Base-by-base conservation (phyloP, 2,797 vertebrate genomes). In the Dendrocincla fuliginosa region DNA sequence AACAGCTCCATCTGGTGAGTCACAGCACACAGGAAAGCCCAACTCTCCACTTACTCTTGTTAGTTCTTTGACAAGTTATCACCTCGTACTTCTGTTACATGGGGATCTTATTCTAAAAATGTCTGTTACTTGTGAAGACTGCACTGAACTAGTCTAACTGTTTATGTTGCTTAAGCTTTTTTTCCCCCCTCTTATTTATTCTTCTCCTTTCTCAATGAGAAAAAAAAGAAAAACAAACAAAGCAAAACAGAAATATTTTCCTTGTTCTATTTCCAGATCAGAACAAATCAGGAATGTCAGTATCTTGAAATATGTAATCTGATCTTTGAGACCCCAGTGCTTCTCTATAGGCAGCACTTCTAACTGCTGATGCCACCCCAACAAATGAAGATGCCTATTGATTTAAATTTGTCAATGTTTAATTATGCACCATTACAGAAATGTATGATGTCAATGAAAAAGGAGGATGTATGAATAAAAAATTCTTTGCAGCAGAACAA, bases 391-490 rank as follows among this genome's bases (percentile, higher is more conserved):
- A 82, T 73, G 30, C 96, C 95, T 95, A 97, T 95, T 94, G 96
- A 95, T 88, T 86, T 70, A 61, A 53, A 63, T 89, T 92, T 94
- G 87, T 96, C 95, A 89, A 86, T 88, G 90, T 94, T 94, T 94
- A 97, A 97, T 96, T 98, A 96, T 94, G 86, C 50, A 80, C 74
- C 70, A 74, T 95, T 63, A 83, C 65, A 79, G 65, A 97, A 97
- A 95, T 93, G 82, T 79, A 95, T 61, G 80, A 78, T 83, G 69
- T n/a, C 87, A 91, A 60, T 96, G 91, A 94, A 90, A 92, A 84
- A 93, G 76, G 84, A 33, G 37, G 65, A 89, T 90, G 70, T 80
- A 87, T 90, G 88, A 90, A 92, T 91, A 95, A 95, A 95, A 94
- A 96, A 42, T 73, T 94, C 13, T 94, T 93, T 49, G 33, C 30